phyloP scores from a whole-genome alignment of 2,113 vertebrate genomes.

The Naja naja region DNA sequence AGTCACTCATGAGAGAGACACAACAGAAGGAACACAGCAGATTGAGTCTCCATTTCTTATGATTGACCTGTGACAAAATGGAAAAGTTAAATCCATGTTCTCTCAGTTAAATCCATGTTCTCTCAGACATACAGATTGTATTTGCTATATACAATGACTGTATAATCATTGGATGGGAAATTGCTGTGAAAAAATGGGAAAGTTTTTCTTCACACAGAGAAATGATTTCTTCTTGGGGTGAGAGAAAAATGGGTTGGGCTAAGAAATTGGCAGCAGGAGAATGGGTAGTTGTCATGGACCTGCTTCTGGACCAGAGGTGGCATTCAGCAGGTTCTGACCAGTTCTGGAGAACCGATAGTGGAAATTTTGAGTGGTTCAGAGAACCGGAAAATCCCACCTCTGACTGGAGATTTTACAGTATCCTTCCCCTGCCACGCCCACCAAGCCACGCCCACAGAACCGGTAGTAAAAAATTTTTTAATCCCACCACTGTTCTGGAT shows the following conservation, averaged over 20 bases:
- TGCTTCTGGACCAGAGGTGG: no score
- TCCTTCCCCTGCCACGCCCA: no score
- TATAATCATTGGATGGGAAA: background rate
- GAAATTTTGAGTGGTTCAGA: no score
- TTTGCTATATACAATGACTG: background rate
- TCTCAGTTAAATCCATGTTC: background rate
- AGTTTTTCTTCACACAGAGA: background rate
- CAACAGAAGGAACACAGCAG: background rate
- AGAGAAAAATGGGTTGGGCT: background rate
- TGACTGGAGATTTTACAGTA: no score
- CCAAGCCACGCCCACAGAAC: no score
- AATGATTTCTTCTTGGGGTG: background rate
- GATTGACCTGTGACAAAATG: background rate
- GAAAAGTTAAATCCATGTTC: background rate
- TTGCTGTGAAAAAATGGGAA: background rate
- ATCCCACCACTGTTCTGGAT: no score
- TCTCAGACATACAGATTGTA: background rate
- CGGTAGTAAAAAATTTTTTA: no score
- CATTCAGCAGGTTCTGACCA: no score
- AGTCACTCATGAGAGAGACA: background rate
- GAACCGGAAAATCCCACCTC: no score
- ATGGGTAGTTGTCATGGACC: background rate
- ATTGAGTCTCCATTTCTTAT: background rate
- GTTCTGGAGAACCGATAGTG: no score
- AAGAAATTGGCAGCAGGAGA: background rate